Conservation (phyloP, 1,140 invertebrate genomes). For the Leucophenga varia region DNA sequence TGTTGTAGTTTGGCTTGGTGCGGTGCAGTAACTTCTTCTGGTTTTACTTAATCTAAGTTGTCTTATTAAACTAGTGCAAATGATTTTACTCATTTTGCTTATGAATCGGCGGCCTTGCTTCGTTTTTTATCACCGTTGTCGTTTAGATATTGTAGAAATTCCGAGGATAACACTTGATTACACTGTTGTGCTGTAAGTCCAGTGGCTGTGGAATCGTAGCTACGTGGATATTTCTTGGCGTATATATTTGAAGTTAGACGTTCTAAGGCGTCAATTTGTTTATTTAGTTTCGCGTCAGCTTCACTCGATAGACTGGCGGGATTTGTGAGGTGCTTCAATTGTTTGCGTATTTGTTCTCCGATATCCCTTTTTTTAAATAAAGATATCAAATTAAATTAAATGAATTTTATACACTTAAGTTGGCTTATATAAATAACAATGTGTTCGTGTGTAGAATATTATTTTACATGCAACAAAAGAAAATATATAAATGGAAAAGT, state of each 20-base stretch:
- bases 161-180: slow-evolving; percentile 68
- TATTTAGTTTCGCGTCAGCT: slow-evolving; percentile 64
- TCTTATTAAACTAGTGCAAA: background rate
- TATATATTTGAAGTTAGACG: slow-evolving; percentile 71
- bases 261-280: slow-evolving; percentile 69
- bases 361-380: slow-evolving; percentile 75
- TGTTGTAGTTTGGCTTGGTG: slow-evolving; percentile 1
- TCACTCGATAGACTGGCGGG: slow-evolving; percentile 59
- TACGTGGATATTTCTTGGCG: slow-evolving; percentile 65
- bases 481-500: too few species aligned
- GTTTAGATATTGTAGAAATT: slow-evolving; percentile 66
- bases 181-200: slow-evolving; percentile 73
- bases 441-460: too few species aligned
- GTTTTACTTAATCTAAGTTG: too few species aligned
- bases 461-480: too few species aligned
- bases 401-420: too few species aligned
- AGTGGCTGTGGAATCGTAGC: slow-evolving; percentile 63
- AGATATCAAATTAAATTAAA: too few species aligned
- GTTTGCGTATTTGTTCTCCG: slow-evolving; percentile 70
- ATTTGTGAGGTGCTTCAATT: slow-evolving; percentile 67
- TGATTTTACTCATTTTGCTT: slow-evolving; percentile 23
- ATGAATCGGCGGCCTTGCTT: slow-evolving; percentile 23
- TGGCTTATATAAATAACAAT: too few species aligned
- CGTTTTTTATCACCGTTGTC: slow-evolving; percentile 55
- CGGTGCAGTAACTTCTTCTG: too few species aligned